Conservation (phyloP, 2,113 vertebrate genomes). For the Sebastes fasciatus region DNA sequence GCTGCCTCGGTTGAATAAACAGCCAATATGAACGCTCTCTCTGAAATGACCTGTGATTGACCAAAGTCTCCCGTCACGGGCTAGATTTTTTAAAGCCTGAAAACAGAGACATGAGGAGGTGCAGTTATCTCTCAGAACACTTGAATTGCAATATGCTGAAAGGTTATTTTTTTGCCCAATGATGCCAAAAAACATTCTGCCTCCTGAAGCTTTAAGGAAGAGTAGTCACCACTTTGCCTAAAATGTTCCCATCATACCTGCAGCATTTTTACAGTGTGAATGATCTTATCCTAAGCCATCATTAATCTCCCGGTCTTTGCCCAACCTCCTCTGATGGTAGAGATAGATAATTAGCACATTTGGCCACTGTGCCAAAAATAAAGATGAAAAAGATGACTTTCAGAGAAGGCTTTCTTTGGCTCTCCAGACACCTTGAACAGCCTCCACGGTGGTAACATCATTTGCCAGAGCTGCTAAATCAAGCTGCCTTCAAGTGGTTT, state of each 20-base stretch:
- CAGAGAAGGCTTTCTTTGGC: conserved; percentile 41
- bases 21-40: too few species aligned
- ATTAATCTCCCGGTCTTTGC: conserved; percentile 42
- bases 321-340: conserved; percentile 37
- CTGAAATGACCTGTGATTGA: too few species aligned
- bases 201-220: background rate
- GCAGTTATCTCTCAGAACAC: too few species aligned
- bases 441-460: conserved; percentile 25
- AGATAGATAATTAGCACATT: conserved; percentile 58
- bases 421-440: conserved; percentile 43
- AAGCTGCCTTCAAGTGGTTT: conserved; percentile 28
- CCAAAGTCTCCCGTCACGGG: too few species aligned
- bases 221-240: conserved; percentile 2
- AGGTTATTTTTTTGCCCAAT: too few species aligned
- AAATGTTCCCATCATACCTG: conserved; percentile 24
- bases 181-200: too few species aligned
- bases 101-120: too few species aligned
- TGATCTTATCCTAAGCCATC: conserved; percentile 31
- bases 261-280: conserved; percentile 33
- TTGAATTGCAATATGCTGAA: too few species aligned
- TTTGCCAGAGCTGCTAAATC: conserved; percentile 36
- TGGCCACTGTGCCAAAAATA: conserved; percentile 59
- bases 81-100: too few species aligned
- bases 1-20: too few species aligned
- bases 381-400: conserved; percentile 57